Base-by-base conservation (phyloP, 2,113 vertebrate genomes). In the Cheilinus undulatus region DNA sequence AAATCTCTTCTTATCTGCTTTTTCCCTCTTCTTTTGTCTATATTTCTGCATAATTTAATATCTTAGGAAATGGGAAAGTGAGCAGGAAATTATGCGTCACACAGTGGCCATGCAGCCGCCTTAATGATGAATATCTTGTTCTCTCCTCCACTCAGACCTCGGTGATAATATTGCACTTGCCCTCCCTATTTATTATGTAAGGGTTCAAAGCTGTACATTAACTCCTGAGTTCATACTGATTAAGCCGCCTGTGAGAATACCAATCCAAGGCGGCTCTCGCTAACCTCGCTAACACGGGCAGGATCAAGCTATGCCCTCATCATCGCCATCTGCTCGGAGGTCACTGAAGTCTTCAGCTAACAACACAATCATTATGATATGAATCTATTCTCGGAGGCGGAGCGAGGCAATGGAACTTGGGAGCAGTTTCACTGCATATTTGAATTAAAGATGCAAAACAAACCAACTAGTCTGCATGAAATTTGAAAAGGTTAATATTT, bases 191-290 rank as follows among this genome's bases (percentile, higher is more conserved):
- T 70, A 86, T 84, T 69, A 71, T 63, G 65, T 28, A 51, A 80
- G 34, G 46, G 76, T 65, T 78, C 78, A 85, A 62, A 83, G 69
- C 64, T 60, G 67, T 32, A 42, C 71, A 52, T 83, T 43, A 65
- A 52, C 78, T 83, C 50, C 50, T 40, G 32, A 66, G 78, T 76
- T 90, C 76, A 72, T 26, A 59, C 40, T 66, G 77, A 88, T 78
- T 70, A 52, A 69, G 36, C 42, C 17, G 17, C 22, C 53, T 12
- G 27, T 36, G 69, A 40, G 61, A 60, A 28, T 2, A 68, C 19
- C 32, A 4, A 42, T 34, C 51, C 43, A 8, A 40, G 12, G 4
- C 28, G 46, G 51, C 28, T 53, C 27, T 32, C 56, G 2, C 34
- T 73, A 28, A 69, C 58, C 53, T 70, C 32, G 1, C 63, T 8